Evolutionary conservation across 2,113 vertebrate species (phyloP), one percentile per base, ranked within the genome.

Genomic region (Entelurus aequoreus): DNA sequence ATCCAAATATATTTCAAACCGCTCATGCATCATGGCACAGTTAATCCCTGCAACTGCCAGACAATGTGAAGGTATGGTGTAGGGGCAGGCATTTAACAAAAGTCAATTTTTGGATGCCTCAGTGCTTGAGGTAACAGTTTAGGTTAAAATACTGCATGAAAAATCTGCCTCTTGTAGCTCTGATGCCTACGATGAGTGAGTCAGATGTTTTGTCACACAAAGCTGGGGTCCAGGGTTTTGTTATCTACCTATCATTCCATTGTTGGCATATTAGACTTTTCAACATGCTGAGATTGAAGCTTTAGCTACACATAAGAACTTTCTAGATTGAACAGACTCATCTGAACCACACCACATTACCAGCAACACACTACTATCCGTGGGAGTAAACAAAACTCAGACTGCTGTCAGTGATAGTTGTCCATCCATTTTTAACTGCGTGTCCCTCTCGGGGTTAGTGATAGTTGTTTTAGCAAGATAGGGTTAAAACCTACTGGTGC

Each of bases 201-300:
- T 65, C 72, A 62, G 54, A 69, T 46, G 54, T 57, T 70, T 75
- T 78, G 66, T 67, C 73, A 51, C 57, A 62, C 52, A 50, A 40
- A 70, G 40, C 48, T 13, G 51, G 61, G 62, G 56, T 57, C 76
- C 46, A 50, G 57, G 59, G 72, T 8, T 56, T 56, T 3, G 57
- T 73, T 65, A 57, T 83, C 71, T 69, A 63, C 71, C 72, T 55
- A 76, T 86, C 65, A 64, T 52, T 68, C 52, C 47, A 49, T 28
- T 36, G 66, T 67, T 80, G 66, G 66, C 60, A 77, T 63, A 55
- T 58, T 52, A 35, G 51, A 68, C 62, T 63, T 66, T 65, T 80
- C 55, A 75, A 19, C 62, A 78, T 65, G 69, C 52, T 14, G 56
- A 19, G 19, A 54, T 58, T 63, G 50, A 57, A 46, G 6, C 10